Base-by-base conservation (phyloP, 1,140 invertebrate genomes). In the Prorops nasuta region DNA sequence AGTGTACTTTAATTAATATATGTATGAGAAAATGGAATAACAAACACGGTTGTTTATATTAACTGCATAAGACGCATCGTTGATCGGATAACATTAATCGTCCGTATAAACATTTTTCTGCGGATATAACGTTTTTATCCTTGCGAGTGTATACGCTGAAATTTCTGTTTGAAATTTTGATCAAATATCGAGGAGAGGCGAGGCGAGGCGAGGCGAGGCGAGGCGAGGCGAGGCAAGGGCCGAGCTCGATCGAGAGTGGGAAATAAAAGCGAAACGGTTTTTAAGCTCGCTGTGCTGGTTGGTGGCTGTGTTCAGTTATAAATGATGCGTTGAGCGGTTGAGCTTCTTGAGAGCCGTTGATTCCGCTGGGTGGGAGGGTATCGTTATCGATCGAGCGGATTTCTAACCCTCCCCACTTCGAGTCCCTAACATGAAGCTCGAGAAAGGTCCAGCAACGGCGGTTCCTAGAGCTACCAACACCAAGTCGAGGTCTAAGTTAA, bases 401-500 rank as follows among this genome's bases (percentile, higher is more conserved):
- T n/a, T n/a, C n/a, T n/a, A n/a, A n/a, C n/a, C n/a, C n/a, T n/a
- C n/a, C n/a, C n/a, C n/a, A n/a, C n/a, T n/a, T n/a, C n/a, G n/a
- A n/a, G 24, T 4, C 24, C 24, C 4, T 4, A 6, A 28, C 24
- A 10, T 28, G 4, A 28, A 10, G 24, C 24, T 10, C 4, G 10
- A 10, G 24, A 28, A 4, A 28, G 4, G 4, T 10, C 4, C 24
- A 28, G 24, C 24, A 28, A 10, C 24, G 10, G 24, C n/a, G n/a
- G n/a, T n/a, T n/a, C n/a, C n/a, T n/a, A n/a, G 24, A 28, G 24
- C 24, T 28, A 28, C 10, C 24, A 10, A 10, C 24, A 28, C 24
- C 4, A 28, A 28, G 24, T 10, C 10, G 24, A 10, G 15, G 10
- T 42, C 36, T 49, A 61, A 58, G 53, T 40, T 56, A 16, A 44